Percentiles rank a stretch among this genome's conserved stretches.
Evolutionary conservation across 2,797 vertebrate genomes (phyloP).

Genomic region (Botia kubotai): DNA sequence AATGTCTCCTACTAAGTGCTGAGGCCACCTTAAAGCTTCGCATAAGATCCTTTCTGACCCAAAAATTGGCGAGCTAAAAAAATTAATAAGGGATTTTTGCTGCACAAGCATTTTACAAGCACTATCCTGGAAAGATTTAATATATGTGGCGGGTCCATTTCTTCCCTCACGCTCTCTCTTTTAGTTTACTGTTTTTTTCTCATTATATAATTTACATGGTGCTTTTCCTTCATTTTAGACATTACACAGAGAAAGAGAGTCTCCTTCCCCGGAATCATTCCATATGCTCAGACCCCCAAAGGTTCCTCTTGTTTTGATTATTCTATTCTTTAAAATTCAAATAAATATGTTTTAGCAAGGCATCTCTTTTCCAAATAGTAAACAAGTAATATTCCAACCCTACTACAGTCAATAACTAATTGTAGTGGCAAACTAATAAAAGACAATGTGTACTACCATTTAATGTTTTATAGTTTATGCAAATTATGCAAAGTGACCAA

Average conservation of each 20-base stretch:
- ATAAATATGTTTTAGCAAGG: conserved; percentile 31
- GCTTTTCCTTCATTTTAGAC: conserved; percentile 99
- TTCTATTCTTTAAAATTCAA: conserved; percentile 66
- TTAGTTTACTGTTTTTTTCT: conserved; percentile 52
- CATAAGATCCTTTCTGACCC: conserved; percentile 62
- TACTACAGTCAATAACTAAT: background rate
- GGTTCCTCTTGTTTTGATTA: conserved; percentile 89
- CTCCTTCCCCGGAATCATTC: conserved; percentile 99
- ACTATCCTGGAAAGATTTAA: conserved; percentile 64
- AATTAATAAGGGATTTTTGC: conserved; percentile 56
- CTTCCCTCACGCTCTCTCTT: conserved; percentile 70
- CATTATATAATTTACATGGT: conserved; percentile 80
- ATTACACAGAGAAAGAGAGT: conserved; percentile 99
- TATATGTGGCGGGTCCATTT: conserved; percentile 68
- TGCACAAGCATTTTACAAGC: conserved; percentile 60
- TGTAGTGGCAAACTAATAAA: background rate
- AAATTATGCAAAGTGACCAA: too few relatives aligned
- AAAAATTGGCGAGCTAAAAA: conserved; percentile 76
- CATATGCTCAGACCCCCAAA: conserved; percentile 99
- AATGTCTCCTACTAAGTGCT: conserved; percentile 20
- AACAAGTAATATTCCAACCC: conserved; percentile 49
- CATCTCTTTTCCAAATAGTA: conserved; percentile 71
- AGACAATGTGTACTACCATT: background rate
- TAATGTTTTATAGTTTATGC: background rate
- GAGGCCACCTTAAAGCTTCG: conserved; percentile 15